Evolutionary conservation across 2,113 vertebrate species (phyloP), one percentile per base, ranked within the genome.

Genomic region (Trichomycterus rosablanca): DNA sequence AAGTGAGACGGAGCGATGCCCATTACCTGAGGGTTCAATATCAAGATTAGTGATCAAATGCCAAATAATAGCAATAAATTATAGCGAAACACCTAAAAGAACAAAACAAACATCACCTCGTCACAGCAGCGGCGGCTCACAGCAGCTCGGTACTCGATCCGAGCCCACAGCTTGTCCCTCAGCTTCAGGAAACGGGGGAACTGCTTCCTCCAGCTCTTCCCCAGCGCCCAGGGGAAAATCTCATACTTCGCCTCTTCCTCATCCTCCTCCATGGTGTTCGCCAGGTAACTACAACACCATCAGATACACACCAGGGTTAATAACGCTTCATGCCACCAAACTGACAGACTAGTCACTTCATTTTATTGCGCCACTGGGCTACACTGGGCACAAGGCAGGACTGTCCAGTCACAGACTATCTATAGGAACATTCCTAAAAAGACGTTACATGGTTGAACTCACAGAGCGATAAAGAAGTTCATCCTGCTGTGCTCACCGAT

Each of bases 201-300:
- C 48, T 84, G 72, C 62, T 88, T 93, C 80, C 85, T 92, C 96
- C 94, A 99, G 45, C 79, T 83, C 82, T 89, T 91, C 59, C 95
- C 94, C 77, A 99, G 80, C 53, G 92, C 93, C 96, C 96, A 99
- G 4, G 94, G 92, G 65, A 98, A 98, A 76, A 99, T 97, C 74
- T 97, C 93, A 77, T 95, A 94, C 74, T 93, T 98, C 32, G 70
- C 81, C 81, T 94, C 91, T 81, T 96, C 92, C 55, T 95, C 88
- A 4, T 99, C 95, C 83, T 99, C 95, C 87, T 98, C 95, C 88
- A 98, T 92, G 57, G 92, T 94, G 80, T 99, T 94, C 59, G 96
- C 96, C 43, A 99, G 86, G 77, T 98, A 97, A 46, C 96, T 98
- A 73, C 5, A 49, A 26, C 18, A 56, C 24, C 50, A 67, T 7